phyloP scores from a whole-genome alignment of 37 sponge, comb jelly and placozoan genomes.

The Oopsacas minuta region DNA sequence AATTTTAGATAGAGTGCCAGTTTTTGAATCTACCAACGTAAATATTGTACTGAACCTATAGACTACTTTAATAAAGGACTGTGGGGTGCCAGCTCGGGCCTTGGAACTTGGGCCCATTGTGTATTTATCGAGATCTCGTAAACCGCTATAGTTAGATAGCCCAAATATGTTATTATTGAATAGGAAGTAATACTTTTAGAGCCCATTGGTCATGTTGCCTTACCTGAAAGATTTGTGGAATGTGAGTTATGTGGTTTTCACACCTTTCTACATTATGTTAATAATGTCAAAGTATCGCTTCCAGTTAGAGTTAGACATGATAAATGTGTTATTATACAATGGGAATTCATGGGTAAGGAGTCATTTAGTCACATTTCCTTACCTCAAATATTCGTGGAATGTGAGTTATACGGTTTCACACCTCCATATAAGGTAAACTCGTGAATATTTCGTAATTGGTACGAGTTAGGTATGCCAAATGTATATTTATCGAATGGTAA shows the following conservation, averaged over 20 bases:
- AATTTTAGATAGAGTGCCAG: not conserved
- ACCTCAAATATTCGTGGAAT: not conserved
- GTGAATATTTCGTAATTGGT: not conserved
- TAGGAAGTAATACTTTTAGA: not conserved
- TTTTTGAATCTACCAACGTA: not conserved
- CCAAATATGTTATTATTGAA: not conserved
- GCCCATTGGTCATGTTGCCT: not conserved
- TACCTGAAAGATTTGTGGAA: not conserved
- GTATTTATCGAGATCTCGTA: conserved; percentile 15
- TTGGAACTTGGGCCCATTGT: conserved; percentile 8
- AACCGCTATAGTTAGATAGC: not conserved
- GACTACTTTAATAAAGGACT: conserved; percentile 12
- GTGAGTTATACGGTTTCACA: not conserved
- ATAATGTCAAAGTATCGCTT: not conserved
- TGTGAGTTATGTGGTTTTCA: conserved; percentile 13
- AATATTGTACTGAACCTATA: too few relatives aligned
- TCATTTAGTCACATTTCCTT: not conserved
- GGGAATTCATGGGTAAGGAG: not conserved
- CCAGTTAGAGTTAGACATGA: not conserved
- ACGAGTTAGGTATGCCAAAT: not conserved
- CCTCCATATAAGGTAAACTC: not conserved
- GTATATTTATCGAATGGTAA: not conserved
- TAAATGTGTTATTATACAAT: not conserved
- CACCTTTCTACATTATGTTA: conserved; percentile 11
- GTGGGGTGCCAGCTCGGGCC: not conserved